Evolutionary conservation across 2,113 vertebrate genomes (phyloP), one percentile per base, ranked within the genome.

Genomic region (Hucho hucho): DNA sequence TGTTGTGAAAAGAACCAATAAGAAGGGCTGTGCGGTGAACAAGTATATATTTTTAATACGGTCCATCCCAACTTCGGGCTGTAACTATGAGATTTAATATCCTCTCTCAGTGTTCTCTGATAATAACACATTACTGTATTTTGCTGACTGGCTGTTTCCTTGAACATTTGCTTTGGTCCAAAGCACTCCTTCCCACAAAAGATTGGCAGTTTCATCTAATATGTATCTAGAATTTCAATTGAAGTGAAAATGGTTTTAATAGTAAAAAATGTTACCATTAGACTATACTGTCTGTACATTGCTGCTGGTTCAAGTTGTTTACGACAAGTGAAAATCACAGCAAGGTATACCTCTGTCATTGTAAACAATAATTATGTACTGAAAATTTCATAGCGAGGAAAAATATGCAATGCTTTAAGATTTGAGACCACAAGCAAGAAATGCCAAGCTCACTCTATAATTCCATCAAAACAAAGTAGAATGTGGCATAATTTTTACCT

Each of bases 91-190:
- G 37, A 11, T 43, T 0, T 43, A 43, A 11, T 43, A 43, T 3
- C 37, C 37, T 12, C 37, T 43, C 37, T 43, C 37, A 90, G 82
- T 89, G 88, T 89, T 43, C 90, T 88, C 72, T 82, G 90, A 90
- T 90, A 91, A 92, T 92, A 93, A 94, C 93, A 92, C 91, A 93
- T 93, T 94, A 93, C 89, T 75, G 90, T 89, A 92, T 16, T 53
- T 13, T 92, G 92, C 91, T 91, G 93, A 93, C 93, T 93, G 91
- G 90, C 93, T 93, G 93, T 92, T 94, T 92, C 93, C 93, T 94
- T 93, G 93, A 93, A 94, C 93, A 94, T 93, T 94, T 94, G 94
- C 93, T 94, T 94, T 93, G 94, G 28, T 68, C 1, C 16, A 43
- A 32, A 11, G 6, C 70, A 16, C 49, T 63, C 24, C 63, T 14